Base-by-base conservation (phyloP, 2,797 vertebrate genomes). In the Bradypodion pumilum region DNA sequence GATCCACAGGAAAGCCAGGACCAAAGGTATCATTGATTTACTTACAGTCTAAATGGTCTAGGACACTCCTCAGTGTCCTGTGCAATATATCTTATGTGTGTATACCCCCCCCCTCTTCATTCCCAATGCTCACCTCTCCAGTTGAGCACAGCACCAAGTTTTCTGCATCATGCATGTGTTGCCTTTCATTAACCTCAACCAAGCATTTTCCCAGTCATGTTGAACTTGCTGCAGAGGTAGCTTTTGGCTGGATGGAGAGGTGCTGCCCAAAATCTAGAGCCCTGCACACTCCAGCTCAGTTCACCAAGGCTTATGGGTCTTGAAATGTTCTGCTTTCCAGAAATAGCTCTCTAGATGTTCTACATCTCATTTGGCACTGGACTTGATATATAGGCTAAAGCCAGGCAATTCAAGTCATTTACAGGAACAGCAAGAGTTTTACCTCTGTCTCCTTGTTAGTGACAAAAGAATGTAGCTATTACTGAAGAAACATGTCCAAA, bases 1-100 rank as follows among this genome's bases (percentile, higher is more conserved):
- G 98, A 10, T 94, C 97, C 42, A 97, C 98, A 0, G 98, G 98
- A 86, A 98, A 97, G 78, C 95, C 97, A 4, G 98, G 98, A 85
- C 95, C 96, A 44, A 99, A 98, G 97, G 98, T 99, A 92, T 89
- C 89, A n/a, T 42, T 81, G 25, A 62, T 52, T 62, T 72, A 25
- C 16, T 1, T 52, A 44, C 3, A 2, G 2, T 37, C 15, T 16
- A 7, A 25, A 16, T 79, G 32, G 35, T 65, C 29, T 60, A 37
- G 5, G n/a, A n/a, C 27, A n/a, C 70, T 81, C 76, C 72, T 75
- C n/a, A 27, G 27, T 78, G 13, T 5, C 9, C 16, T 25, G 2
- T 80, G 32, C 5, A 42, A 59, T 5, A 35, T 16, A 4, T 66
- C 9, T n/a, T 60, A 5, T 72, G 25, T 59, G 46, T 40, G 4